Evolutionary conservation across 2,888 invertebrate genomes (phyloP), one percentile per base, ranked within the genome.

Genomic region (Colostygia pectinataria): DNA sequence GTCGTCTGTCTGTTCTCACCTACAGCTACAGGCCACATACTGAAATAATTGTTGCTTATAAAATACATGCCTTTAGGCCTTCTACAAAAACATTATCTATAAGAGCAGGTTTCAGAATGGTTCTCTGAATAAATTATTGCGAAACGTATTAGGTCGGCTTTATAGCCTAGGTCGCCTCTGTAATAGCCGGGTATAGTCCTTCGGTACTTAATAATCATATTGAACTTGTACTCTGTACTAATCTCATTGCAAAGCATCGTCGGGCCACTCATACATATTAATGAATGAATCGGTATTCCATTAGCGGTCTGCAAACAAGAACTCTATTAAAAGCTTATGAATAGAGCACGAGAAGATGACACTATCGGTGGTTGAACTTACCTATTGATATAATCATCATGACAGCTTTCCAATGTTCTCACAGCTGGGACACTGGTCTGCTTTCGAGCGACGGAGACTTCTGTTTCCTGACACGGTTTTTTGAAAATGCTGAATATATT

Each of bases 261-360:
- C 37, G 38, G 23, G 9, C 41, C 24, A 23, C 47, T 59, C 57
- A 61, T 61, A 53, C 55, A 61, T 61, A 61, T 61, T 59, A 55
- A 59, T 61, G 59, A 47, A 31, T 39, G 31, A 45, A 55, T 53
- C 46, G 58, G 34, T 55, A 55, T 57, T 55, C 57, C 57, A 59
- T 58, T 53, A 55, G 48, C 44, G 44, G 44, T 24, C 18, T 18
- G 45, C 33, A 48, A 53, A 55, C 55, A 51, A 51, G 51, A 58
- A 50, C 48, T 55, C 53, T 55, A 53, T 53, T 53, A 53, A 50
- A 55, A 53, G 48, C 47, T 53, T 47, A 23, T 44, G 47, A 42
- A 46, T 44, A 43, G 41, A 41, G 25, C 15, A 24, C 28, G 34
- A 34, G 18, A 13, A 27, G 24, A 39, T 34, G 39, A 37, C 44